Conservation (phyloP, 2,113 vertebrate genomes). For the Leucosticte australis region DNA sequence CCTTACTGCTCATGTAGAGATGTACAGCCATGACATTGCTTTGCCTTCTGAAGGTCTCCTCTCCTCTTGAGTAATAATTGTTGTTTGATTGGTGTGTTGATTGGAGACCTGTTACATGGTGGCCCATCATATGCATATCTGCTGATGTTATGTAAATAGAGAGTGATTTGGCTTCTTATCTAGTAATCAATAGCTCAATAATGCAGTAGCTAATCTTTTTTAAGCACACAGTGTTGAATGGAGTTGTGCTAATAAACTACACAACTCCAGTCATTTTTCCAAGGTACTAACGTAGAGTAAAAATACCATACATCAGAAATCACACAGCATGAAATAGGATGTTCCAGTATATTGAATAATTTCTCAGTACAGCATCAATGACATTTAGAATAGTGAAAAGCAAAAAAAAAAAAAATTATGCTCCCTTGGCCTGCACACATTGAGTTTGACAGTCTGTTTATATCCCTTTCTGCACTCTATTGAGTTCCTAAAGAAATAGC, state of each 20-base stretch:
- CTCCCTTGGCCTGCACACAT: not conserved
- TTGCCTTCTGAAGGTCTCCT: not conserved
- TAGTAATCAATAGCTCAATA: not conserved
- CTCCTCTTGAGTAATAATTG: not conserved
- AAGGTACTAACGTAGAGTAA: not conserved
- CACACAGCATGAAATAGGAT: constrained; percentile 35
- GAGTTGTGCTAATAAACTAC: not conserved
- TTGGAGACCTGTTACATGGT: not conserved
- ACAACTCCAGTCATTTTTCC: not conserved
- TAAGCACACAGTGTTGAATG: not conserved
- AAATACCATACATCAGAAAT: not conserved
- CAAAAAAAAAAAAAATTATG: not conserved
- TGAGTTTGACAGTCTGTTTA: not conserved
- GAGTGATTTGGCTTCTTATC: not conserved
- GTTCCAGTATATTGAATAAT: not conserved
- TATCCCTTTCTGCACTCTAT: not conserved
- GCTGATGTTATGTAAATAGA: not conserved
- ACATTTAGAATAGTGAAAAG: not conserved
- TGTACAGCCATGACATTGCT: not conserved
- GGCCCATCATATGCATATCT: not conserved
- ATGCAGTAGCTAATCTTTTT: not conserved
- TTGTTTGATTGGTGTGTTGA: not conserved
- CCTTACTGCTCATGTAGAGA: not conserved
- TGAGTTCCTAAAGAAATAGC: not conserved
- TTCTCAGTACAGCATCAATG: not conserved